Evolutionary conservation across 2,797 vertebrate species (phyloP).

Genomic region (Enteromius trimaculatus): DNA sequence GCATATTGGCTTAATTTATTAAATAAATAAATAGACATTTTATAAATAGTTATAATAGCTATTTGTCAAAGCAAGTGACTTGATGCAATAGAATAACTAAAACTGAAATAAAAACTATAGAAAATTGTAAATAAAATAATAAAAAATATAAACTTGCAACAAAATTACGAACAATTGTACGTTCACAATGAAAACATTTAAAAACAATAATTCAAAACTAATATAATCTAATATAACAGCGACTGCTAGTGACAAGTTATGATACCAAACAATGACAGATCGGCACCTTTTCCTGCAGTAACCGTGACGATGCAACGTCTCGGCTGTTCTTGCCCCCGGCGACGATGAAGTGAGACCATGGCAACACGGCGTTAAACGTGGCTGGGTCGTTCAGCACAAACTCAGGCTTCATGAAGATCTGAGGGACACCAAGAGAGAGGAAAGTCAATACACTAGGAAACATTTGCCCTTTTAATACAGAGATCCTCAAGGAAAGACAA

Average conservation of each 20-base stretch:
- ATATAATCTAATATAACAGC: neutral
- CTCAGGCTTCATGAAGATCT: constrained; percentile 98
- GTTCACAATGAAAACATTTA: too few species aligned
- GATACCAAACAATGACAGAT: neutral
- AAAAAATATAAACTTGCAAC: neutral
- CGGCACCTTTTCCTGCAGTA: constrained; percentile 95
- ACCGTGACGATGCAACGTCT: constrained; percentile 91
- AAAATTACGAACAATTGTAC: neutral
- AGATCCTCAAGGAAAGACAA: neutral
- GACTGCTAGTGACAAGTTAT: neutral
- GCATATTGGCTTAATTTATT: too few species aligned
- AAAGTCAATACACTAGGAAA: neutral
- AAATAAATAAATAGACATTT: too few species aligned
- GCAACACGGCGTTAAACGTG: constrained; percentile 94
- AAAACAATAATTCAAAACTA: too few species aligned
- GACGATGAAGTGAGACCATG: constrained; percentile 96
- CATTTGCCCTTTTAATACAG: neutral
- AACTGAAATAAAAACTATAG: too few species aligned
- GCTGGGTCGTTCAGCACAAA: constrained; percentile 94
- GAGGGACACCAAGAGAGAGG: constrained; percentile 15
- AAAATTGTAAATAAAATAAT: too few species aligned
- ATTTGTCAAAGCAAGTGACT: too few species aligned
- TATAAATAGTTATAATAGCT: too few species aligned
- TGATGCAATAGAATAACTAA: too few species aligned
- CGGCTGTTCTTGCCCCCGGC: constrained; percentile 88